phyloP scores from a whole-genome alignment of 2,113 vertebrate species.

The Ia io region DNA sequence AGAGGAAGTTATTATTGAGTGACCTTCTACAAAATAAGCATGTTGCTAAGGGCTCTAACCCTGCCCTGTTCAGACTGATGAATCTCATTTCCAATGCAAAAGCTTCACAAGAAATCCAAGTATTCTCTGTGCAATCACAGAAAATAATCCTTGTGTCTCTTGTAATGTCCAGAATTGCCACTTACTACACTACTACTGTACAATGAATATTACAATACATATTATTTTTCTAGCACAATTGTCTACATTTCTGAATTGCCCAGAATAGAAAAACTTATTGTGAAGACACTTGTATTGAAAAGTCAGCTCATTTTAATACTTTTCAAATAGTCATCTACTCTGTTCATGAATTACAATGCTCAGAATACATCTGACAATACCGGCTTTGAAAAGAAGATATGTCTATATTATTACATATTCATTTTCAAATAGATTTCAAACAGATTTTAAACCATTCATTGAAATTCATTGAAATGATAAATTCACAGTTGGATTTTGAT shows the following conservation, averaged over 20 bases:
- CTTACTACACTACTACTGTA: constrained; percentile 87
- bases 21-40: constrained; percentile 94
- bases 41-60: constrained; percentile 89
- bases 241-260: constrained; percentile 88
- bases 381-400: constrained; percentile 87
- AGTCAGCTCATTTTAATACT: constrained; percentile 92
- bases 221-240: constrained; percentile 90
- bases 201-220: constrained; percentile 91
- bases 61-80: constrained; percentile 86
- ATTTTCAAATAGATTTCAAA: constrained; percentile 90
- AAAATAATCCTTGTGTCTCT: constrained; percentile 92
- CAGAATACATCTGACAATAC: constrained; percentile 87
- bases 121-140: constrained; percentile 93
- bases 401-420: constrained; percentile 89
- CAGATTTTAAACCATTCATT: constrained; percentile 89
- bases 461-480: constrained; percentile 90
- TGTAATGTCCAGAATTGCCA: constrained; percentile 90
- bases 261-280: constrained; percentile 90
- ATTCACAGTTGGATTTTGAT: constrained; percentile 88
- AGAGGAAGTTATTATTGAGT: constrained; percentile 92
- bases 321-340: constrained; percentile 90
- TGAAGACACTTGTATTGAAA: constrained; percentile 91
- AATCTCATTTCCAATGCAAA: constrained; percentile 92
- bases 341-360: constrained; percentile 93
- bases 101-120: constrained; percentile 90